Conservation (phyloP, 37 sponge, comb jelly and placozoan genomes). For the Axinella damicornis region DNA sequence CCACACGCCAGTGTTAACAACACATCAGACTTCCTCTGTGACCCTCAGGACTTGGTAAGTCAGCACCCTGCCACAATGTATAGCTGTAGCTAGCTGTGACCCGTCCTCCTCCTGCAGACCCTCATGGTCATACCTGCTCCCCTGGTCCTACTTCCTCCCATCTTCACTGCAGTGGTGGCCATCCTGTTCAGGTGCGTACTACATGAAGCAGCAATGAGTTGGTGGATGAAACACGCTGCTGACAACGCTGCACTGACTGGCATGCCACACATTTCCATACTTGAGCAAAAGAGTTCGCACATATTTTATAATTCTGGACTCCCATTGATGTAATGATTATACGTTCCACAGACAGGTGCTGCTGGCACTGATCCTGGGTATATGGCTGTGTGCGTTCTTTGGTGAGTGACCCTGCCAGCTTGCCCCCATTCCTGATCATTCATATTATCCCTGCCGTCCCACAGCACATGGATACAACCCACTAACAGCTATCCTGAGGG, state of each 20-base stretch:
- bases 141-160: slow-evolving; percentile 48
- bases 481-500: slow-evolving; percentile 26
- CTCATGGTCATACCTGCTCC: slow-evolving; percentile 36
- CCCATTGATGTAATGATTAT: too few species aligned
- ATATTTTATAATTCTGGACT: too few species aligned
- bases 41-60: too few species aligned
- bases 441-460: not conserved
- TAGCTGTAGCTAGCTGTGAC: too few species aligned
- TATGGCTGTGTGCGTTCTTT: slow-evolving; percentile 46
- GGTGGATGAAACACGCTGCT: not conserved
- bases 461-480: slow-evolving; percentile 37
- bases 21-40: too few species aligned
- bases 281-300: too few species aligned
- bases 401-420: slow-evolving; percentile 39
- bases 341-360: slow-evolving; percentile 47
- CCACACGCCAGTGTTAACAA: too few species aligned
- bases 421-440: too few species aligned
- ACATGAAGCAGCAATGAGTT: not conserved
- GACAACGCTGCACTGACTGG: too few species aligned
- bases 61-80: too few species aligned
- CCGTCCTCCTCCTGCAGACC: not conserved
- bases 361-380: slow-evolving; percentile 42
- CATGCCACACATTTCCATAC: too few species aligned
- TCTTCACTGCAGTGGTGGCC: slow-evolving; percentile 45
- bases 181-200: slow-evolving; percentile 38